Base-by-base conservation (phyloP, 2,888 invertebrate genomes). In the Lithophane ornitopus region DNA sequence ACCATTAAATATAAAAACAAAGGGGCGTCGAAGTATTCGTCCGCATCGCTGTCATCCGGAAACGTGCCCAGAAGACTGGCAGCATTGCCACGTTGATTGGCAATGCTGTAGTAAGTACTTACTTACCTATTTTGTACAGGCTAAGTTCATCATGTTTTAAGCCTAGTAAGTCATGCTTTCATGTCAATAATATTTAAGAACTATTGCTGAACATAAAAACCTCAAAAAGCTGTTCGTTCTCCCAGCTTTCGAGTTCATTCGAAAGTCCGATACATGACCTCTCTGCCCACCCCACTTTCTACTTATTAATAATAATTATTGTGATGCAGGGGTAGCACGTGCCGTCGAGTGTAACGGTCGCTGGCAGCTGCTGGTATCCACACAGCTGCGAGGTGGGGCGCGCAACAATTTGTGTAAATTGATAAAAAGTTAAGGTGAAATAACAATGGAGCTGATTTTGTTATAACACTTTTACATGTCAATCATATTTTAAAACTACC, bases 311-410 rank as follows among this genome's bases (percentile, higher is more conserved):
- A 77, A 83, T 78, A 54, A 63, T 41, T 22, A 52, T 71, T 86
- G 82, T 78, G 70, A 80, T 54, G 79, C 84, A 81, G 82, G 85
- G 80, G 79, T 81, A 89, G 91, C 93, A 91, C 93, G 93, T 92
- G 92, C 92, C 84, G 56, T 41, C 52, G 82, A 87, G 90, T 90
- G 94, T 94, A 94, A 95, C 95, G 94, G 95, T 94, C 92, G 91
- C 85, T 22, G 84, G 88, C 95, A 95, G 94, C 95, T 95, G 95
- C 89, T 75, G 59, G 78, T 28, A 70, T 0, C 44, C 61, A 76
- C 95, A 76, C 95, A 95, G 95, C 94, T 95, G 95, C 87, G 63
- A 14, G 8, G 91, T 93, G 95, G 90, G 91, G 90, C 73, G 4
- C 8, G 6, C 69, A 89, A 90, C 89, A 65, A 80, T 83, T 70